Conservation (phyloP, 2,797 vertebrate species). For the Bothrops alternatus region DNA sequence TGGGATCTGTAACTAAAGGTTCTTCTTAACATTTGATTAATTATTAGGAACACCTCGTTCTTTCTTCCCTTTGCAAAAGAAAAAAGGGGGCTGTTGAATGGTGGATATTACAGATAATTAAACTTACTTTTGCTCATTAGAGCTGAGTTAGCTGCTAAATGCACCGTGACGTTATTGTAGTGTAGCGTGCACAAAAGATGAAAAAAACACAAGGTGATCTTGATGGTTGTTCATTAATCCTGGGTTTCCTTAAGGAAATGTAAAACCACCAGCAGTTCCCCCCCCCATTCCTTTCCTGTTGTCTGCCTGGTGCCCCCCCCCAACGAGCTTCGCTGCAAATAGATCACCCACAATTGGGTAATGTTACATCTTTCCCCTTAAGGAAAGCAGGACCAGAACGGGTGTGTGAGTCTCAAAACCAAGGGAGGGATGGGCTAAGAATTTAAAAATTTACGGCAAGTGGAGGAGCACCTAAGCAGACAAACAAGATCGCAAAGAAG, state of each 20-base stretch:
- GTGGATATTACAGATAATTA: constrained; percentile 8
- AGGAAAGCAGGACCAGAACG: background rate
- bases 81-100: constrained; percentile 11
- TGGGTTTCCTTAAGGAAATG: constrained; percentile 7
- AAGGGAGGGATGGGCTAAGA: constrained; percentile 27
- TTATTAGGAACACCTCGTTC: background rate
- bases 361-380: background rate
- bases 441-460: constrained; percentile 53
- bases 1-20: background rate
- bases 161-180: background rate
- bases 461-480: constrained; percentile 45
- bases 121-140: constrained; percentile 6
- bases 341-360: background rate
- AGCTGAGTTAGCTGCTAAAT: background rate
- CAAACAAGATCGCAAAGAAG: constrained; percentile 54
- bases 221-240: constrained; percentile 7
- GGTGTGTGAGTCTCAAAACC: background rate
- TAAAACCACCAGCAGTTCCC: background rate
- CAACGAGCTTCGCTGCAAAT: background rate
- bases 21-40: background rate
- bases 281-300: background rate
- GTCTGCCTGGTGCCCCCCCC: background rate
- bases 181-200: background rate
- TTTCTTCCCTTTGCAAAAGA: background rate
- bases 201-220: constrained; percentile 5